Evolutionary conservation across 2,113 vertebrate species (phyloP).

Genomic region (Galemys pyrenaicus): DNA sequence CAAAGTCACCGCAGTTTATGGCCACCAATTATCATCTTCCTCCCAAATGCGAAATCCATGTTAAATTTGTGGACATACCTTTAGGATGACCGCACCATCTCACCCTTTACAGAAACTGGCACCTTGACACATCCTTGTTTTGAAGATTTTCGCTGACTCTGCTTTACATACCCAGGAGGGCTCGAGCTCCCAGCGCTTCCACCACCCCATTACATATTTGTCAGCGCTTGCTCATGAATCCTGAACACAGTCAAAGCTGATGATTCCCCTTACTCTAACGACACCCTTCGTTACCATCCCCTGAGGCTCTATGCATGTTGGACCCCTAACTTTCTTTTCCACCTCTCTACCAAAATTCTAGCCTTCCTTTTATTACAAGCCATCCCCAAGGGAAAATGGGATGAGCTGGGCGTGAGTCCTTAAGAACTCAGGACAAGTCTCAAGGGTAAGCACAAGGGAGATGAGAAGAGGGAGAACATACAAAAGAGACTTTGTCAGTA

Average conservation of each 20-base stretch:
- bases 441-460: too few species aligned
- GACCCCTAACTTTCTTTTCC: not conserved
- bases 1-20: not conserved
- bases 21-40: not conserved
- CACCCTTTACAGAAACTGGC: not conserved
- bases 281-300: not conserved
- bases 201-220: not conserved
- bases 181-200: not conserved
- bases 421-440: too few species aligned
- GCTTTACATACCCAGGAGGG: not conserved
- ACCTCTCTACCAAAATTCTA: too few species aligned
- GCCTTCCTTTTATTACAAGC: too few species aligned
- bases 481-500: too few species aligned
- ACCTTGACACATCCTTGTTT: not conserved
- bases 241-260: not conserved
- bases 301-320: not conserved
- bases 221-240: conserved; percentile 6
- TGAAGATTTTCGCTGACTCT: conserved; percentile 8
- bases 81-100: not conserved
- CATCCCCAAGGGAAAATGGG: too few species aligned
- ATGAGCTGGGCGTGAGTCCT: too few species aligned
- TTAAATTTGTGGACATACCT: conserved; percentile 8
- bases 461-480: too few species aligned
- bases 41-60: not conserved
- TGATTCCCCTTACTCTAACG: not conserved